phyloP scores from a whole-genome alignment of 2,888 invertebrate species.

The Cryptocheilus praepositus region DNA sequence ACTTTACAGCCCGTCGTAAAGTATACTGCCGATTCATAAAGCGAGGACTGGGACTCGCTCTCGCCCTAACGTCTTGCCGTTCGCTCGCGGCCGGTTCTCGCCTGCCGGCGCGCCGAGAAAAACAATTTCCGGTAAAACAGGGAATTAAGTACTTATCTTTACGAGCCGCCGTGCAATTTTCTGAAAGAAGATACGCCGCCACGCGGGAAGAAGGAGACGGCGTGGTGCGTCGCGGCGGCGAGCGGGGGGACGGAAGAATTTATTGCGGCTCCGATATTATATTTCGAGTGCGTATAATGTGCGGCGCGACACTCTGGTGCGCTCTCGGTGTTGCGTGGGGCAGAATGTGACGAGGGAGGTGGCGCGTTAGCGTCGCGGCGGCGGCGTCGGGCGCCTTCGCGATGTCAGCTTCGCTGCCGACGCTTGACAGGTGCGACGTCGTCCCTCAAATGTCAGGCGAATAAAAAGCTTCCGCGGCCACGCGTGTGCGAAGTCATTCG shows the following conservation, averaged over 20 bases:
- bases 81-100: too few relatives aligned
- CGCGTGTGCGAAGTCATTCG: too few relatives aligned
- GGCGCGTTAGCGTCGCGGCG: constrained; percentile 18
- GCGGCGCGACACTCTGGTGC: constrained; percentile 17
- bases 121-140: constrained; percentile 52
- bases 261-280: constrained; percentile 44
- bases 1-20: constrained; percentile 36
- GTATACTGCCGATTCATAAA: constrained; percentile 45
- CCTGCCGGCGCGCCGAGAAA: constrained; percentile 26
- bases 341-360: background rate
- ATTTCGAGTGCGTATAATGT: constrained; percentile 36
- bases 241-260: constrained; percentile 37
- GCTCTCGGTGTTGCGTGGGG: too few relatives aligned
- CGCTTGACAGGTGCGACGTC: background rate
- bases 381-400: constrained; percentile 21
- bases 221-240: constrained; percentile 15
- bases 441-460: too few relatives aligned
- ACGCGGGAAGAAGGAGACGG: constrained; percentile 7
- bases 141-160: constrained; percentile 57
- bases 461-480: too few relatives aligned
- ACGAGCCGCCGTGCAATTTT: constrained; percentile 49
- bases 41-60: constrained; percentile 27
- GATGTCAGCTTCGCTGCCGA: too few relatives aligned
- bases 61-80: too few relatives aligned
- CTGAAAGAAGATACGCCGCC: constrained; percentile 48